Evolutionary conservation across 1,140 invertebrate species (phyloP).

Genomic region (Pseudomyrmex dendroicus): DNA sequence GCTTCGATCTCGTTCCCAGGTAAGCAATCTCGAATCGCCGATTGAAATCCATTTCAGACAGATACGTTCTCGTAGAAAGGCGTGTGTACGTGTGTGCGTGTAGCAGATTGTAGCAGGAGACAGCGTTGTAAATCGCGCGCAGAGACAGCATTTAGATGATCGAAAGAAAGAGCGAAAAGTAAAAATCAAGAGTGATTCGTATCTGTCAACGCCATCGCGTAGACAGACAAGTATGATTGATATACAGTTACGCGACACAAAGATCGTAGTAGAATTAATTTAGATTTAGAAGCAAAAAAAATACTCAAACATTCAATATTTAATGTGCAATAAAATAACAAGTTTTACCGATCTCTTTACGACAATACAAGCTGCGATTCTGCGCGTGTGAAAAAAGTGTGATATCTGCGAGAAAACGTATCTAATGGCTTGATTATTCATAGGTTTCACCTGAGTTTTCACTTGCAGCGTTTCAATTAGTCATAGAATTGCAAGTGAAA

Average conservation of each 20-base stretch:
- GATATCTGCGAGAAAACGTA: constrained; percentile 27
- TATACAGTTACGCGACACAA: neutral
- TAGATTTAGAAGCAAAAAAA: neutral
- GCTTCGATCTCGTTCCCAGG: constrained; percentile 27
- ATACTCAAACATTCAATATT: too few relatives aligned
- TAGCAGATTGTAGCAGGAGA: constrained; percentile 8
- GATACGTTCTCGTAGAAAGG: neutral
- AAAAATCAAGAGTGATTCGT: constrained; percentile 7
- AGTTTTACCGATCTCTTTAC: neutral
- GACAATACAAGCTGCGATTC: neutral
- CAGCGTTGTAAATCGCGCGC: neutral
- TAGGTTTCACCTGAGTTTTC: neutral
- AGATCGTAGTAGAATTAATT: neutral
- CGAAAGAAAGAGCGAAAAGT: neutral
- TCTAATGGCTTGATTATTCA: neutral
- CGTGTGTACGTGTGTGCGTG: too few relatives aligned
- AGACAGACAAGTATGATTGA: too few relatives aligned
- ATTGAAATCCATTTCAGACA: constrained; percentile 5
- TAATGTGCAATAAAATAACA: neutral
- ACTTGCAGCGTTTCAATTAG: neutral
- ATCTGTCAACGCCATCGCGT: too few relatives aligned
- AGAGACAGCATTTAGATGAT: neutral
- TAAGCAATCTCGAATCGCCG: constrained; percentile 28
- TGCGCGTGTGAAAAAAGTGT: constrained; percentile 11
- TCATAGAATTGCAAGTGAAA: constrained; percentile 14